Conservation (phyloP, 2,888 invertebrate species). For the Melinaea marsaeus region DNA sequence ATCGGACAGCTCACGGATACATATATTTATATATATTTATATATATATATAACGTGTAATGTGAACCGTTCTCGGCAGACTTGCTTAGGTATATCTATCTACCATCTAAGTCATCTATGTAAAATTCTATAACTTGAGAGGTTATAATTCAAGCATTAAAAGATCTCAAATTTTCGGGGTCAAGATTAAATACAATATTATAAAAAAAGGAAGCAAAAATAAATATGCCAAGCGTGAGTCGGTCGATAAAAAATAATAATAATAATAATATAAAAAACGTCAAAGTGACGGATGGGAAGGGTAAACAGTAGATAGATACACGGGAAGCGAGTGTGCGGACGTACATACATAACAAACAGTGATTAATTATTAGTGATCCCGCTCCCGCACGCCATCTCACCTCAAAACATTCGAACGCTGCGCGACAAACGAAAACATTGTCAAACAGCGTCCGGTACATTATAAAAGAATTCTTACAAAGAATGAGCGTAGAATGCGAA, state of each 20-base stretch:
- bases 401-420: slow-evolving; percentile 35
- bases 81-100: slow-evolving; percentile 28
- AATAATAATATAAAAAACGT: background rate
- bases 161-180: background rate
- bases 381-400: slow-evolving; percentile 30
- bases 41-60: slow-evolving; percentile 15
- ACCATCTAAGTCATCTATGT: slow-evolving; percentile 20
- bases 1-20: slow-evolving; percentile 22
- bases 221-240: slow-evolving; percentile 1
- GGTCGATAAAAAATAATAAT: background rate
- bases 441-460: slow-evolving; percentile 49
- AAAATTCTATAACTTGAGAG: background rate
- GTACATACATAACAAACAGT: slow-evolving; percentile 13
- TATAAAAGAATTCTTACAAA: slow-evolving; percentile 42
- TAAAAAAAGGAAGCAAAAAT: background rate
- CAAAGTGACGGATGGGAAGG: background rate
- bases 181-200: background rate
- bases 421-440: slow-evolving; percentile 28
- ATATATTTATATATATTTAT: slow-evolving; percentile 11
- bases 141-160: background rate
- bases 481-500: slow-evolving; percentile 43
- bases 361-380: slow-evolving; percentile 35
- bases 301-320: slow-evolving; percentile 26
- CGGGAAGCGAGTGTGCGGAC: slow-evolving; percentile 25
- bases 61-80: slow-evolving; percentile 18